phyloP scores from a whole-genome alignment of 2,888 invertebrate species.

The Hesperia comma region DNA sequence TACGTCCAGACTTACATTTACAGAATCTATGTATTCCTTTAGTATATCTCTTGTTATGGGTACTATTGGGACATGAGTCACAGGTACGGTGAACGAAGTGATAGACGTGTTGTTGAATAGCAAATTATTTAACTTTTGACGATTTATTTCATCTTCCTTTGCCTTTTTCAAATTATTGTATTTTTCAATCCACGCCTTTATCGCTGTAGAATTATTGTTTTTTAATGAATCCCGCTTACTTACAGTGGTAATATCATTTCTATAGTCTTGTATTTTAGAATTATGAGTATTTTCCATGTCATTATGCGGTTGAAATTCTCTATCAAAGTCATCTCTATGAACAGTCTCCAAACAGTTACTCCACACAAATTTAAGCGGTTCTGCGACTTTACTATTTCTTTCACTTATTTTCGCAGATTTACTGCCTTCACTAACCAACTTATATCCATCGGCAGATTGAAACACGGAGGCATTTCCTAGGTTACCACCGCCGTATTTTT shows the following conservation, averaged over 20 bases:
- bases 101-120: slow-evolving; percentile 53
- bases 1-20: slow-evolving; percentile 57
- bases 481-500: slow-evolving; percentile 55
- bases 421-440: slow-evolving; percentile 39
- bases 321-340: slow-evolving; percentile 53
- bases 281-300: slow-evolving; percentile 58
- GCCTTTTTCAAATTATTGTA: slow-evolving; percentile 62
- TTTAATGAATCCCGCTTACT: slow-evolving; percentile 64
- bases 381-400: slow-evolving; percentile 44
- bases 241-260: slow-evolving; percentile 53
- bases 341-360: slow-evolving; percentile 69
- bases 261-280: slow-evolving; percentile 49
- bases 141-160: slow-evolving; percentile 59
- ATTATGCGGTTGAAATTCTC: slow-evolving; percentile 48
- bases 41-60: slow-evolving; percentile 71
- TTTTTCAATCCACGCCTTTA: slow-evolving; percentile 65
- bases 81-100: slow-evolving; percentile 36
- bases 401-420: slow-evolving; percentile 30
- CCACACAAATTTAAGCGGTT: slow-evolving; percentile 65
- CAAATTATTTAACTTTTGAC: slow-evolving; percentile 56
- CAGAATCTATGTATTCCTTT: slow-evolving; percentile 45
- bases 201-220: slow-evolving; percentile 54
- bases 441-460: slow-evolving; percentile 49
- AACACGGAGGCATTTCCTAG: slow-evolving; percentile 57
- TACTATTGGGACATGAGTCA: slow-evolving; percentile 54